These are phyloP conservation scores for Scolopax rusticola DNA, from an alignment of 2,797 vertebrate species.

Conservation along the genomic window DNA sequence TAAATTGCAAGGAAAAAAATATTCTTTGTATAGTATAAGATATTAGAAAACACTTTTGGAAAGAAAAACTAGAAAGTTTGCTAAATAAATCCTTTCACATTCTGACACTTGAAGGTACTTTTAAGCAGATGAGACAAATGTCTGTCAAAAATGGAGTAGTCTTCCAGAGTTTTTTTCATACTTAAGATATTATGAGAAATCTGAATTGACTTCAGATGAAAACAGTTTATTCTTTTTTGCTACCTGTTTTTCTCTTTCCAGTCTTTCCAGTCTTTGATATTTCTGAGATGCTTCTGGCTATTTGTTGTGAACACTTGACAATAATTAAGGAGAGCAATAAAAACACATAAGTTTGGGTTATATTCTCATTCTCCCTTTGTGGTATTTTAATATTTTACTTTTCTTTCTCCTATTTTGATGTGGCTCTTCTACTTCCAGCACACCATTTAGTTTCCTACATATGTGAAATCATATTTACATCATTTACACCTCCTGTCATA, in stretches of 20 bases:
- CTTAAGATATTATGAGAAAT: neutral
- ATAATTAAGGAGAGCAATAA: neutral
- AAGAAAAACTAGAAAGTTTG: neutral
- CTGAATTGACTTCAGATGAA: neutral
- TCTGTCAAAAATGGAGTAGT: neutral
- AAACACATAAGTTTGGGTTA: fast-evolving
- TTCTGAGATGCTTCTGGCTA: neutral
- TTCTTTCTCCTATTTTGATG: neutral
- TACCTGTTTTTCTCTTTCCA: neutral
- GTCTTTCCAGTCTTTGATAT: neutral
- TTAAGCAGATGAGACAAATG: neutral
- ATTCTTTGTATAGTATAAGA: neutral
- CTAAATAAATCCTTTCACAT: neutral
- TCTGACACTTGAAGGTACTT: neutral
- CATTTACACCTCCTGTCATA: neutral
- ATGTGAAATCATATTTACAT: neutral
- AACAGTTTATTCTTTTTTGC: neutral
- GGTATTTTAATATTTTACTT: neutral
- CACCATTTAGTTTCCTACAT: neutral
- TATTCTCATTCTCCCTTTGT: neutral
- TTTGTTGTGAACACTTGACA: neutral
- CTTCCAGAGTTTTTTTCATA: neutral
- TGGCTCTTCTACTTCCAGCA: neutral
- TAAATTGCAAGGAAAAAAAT: neutral
- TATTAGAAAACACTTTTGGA: neutral